These are phyloP conservation scores for Ciconia maguari DNA, from an alignment of 2,113 vertebrate species.

Conservation along the genomic window DNA sequence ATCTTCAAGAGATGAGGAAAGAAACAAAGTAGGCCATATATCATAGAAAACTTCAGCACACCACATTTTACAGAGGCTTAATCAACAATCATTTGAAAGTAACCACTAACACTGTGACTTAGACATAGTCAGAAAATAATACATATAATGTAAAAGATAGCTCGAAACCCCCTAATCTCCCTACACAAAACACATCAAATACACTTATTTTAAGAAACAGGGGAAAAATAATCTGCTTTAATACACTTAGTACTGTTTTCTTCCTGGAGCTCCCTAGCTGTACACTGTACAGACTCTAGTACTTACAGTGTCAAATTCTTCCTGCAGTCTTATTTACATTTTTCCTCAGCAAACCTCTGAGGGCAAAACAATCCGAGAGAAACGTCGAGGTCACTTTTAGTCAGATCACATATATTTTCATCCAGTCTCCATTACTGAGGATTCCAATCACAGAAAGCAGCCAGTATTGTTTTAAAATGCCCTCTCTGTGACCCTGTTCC, in stretches of 20 bases:
- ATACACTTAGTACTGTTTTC: background rate
- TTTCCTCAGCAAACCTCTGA: constrained; percentile 44
- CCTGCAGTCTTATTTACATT: constrained; percentile 57
- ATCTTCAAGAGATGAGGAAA: background rate
- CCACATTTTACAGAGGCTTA: background rate
- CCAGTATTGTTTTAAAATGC: constrained; percentile 55
- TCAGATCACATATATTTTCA: constrained; percentile 1
- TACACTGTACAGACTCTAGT: background rate
- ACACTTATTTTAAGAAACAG: background rate
- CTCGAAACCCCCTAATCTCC: background rate
- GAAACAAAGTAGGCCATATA: background rate
- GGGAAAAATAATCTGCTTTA: background rate
- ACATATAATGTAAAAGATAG: background rate
- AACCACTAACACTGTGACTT: background rate
- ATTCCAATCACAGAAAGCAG: constrained; percentile 38
- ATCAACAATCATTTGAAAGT: background rate
- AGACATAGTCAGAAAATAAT: background rate
- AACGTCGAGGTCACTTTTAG: background rate
- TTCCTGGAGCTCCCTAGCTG: background rate
- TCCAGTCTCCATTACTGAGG: constrained; percentile 2
- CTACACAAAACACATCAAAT: background rate
- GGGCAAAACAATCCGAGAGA: constrained; percentile 1
- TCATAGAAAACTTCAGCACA: background rate
- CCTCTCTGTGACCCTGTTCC: constrained; percentile 66
- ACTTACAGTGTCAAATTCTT: constrained; percentile 56